Conservation (phyloP, 2,113 vertebrate species). For the Rousettus leschenaultii region DNA sequence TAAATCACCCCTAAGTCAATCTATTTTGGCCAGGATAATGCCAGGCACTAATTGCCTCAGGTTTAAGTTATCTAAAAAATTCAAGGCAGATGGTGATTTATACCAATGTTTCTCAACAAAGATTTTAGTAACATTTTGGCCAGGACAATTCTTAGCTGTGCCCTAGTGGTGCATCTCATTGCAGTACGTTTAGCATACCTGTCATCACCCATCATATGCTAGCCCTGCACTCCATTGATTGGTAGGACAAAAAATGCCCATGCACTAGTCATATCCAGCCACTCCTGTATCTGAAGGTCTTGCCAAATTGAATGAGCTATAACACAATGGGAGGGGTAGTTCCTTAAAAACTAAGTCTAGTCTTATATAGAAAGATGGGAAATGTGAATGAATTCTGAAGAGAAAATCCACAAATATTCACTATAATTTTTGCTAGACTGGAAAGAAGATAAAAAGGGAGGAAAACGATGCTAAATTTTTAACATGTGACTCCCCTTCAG, state of each 20-base stretch:
- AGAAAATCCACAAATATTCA: not conserved
- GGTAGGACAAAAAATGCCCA: not conserved
- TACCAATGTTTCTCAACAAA: not conserved
- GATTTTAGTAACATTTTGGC: not conserved
- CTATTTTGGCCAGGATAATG: not conserved
- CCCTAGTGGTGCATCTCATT: not conserved
- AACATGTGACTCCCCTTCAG: slow-evolving; percentile 78
- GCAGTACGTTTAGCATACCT: not conserved
- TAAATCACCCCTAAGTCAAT: not conserved
- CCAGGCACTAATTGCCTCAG: not conserved
- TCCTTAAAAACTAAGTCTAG: not conserved
- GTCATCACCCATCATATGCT: not conserved
- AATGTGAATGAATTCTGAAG: not conserved
- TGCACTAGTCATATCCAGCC: not conserved
- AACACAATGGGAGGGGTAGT: not conserved
- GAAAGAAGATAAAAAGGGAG: not conserved
- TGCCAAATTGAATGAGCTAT: not conserved
- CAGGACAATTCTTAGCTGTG: not conserved
- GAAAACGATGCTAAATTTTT: not conserved
- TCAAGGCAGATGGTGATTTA: not conserved
- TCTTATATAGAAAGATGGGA: not conserved
- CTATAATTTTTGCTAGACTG: not conserved
- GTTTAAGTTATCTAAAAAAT: not conserved
- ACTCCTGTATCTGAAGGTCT: not conserved
- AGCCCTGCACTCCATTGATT: not conserved